Conservation (phyloP, 2,888 invertebrate species). For the Eupithecia tripunctaria region DNA sequence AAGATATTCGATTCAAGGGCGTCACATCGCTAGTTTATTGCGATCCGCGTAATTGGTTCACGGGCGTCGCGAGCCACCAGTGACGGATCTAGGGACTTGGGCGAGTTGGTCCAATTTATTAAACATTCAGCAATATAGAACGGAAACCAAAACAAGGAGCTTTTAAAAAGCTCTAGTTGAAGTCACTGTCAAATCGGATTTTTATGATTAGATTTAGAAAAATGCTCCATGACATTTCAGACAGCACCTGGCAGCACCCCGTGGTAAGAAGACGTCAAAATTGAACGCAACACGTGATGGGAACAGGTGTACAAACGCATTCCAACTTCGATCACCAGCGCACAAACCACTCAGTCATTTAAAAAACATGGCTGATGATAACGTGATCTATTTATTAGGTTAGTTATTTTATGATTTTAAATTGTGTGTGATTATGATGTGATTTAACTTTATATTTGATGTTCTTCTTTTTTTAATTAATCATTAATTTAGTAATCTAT, state of each 20-base stretch:
- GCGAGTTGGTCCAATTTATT: neutral
- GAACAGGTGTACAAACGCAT: no score
- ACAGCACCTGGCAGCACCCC: neutral
- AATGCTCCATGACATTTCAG: neutral
- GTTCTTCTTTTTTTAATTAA: no score
- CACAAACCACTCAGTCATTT: no score
- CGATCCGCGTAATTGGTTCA: conserved; percentile 31
- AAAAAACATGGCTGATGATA: no score
- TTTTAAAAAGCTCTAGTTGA: neutral
- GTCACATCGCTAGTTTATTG: conserved; percentile 37
- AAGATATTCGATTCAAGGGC: conserved; percentile 46
- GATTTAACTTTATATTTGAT: no score
- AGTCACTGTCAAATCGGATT: neutral
- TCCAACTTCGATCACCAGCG: no score
- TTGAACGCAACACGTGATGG: no score
- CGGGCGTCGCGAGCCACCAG: conserved; percentile 17
- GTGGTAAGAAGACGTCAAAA: neutral
- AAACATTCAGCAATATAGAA: neutral
- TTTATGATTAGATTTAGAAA: neutral
- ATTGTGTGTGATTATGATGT: no score
- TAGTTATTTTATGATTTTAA: no score
- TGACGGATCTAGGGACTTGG: neutral
- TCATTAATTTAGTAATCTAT: no score
- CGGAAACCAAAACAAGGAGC: neutral
- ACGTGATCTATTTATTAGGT: no score